Evolutionary conservation across 2,797 vertebrate genomes (phyloP).

Genomic region (Hephaestus fuliginosus): DNA sequence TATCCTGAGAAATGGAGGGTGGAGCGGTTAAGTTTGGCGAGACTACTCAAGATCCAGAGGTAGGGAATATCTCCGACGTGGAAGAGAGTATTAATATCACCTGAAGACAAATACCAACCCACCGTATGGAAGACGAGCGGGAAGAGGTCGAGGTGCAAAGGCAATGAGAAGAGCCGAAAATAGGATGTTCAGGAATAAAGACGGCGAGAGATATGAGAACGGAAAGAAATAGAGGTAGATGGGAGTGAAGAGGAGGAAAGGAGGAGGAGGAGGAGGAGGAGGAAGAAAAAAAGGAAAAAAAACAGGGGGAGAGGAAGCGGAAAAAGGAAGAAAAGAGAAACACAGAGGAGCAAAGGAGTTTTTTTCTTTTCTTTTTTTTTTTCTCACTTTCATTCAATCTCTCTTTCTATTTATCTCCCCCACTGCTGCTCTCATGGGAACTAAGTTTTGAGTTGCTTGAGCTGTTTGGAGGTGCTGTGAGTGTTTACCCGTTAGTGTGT

Average conservation of each 20-base stretch:
- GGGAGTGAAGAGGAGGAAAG: slow-evolving; percentile 8
- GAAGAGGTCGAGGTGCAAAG: slow-evolving; percentile 26
- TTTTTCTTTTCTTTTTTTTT: slow-evolving; percentile 32
- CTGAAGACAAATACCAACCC: slow-evolving; percentile 35
- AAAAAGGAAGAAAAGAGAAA: slow-evolving; percentile 24
- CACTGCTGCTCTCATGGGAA: slow-evolving; percentile 61
- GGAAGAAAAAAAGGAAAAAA: not conserved
- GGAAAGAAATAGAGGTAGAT: slow-evolving; percentile 16
- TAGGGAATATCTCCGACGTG: slow-evolving; percentile 41
- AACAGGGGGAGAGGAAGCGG: not conserved
- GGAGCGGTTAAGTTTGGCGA: slow-evolving; percentile 38
- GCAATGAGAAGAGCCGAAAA: slow-evolving; percentile 43
- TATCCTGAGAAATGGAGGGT: slow-evolving; percentile 50
- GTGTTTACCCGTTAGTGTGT: slow-evolving; percentile 46
- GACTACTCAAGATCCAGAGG: slow-evolving; percentile 32
- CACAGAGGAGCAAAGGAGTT: slow-evolving; percentile 13
- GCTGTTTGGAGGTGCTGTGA: slow-evolving; percentile 65
- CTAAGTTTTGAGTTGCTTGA: slow-evolving; percentile 68
- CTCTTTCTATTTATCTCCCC: slow-evolving; percentile 39
- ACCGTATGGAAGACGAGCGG: slow-evolving; percentile 9
- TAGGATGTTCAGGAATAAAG: slow-evolving; percentile 53
- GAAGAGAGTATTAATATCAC: slow-evolving; percentile 39
- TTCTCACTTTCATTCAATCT: slow-evolving; percentile 62
- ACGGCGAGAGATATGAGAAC: slow-evolving; percentile 24
- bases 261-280: not conserved